Percentiles rank a stretch among this genome's conserved stretches.
phyloP scores from a whole-genome alignment of 2,888 invertebrate genomes.

The Lycaena phlaeas region DNA sequence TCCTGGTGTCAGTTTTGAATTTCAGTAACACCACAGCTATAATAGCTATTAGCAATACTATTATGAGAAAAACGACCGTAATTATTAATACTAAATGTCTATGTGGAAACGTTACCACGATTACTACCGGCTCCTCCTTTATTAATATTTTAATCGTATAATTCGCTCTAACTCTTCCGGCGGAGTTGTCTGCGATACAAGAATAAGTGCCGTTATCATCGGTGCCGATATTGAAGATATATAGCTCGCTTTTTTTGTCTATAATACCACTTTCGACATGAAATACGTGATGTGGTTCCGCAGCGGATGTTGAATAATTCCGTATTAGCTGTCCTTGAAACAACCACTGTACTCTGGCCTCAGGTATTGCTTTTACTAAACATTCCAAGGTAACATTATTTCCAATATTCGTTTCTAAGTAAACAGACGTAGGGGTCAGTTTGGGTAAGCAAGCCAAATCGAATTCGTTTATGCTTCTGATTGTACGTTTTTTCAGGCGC shows the following conservation, averaged over 20 bases:
- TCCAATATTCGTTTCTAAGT: constrained; percentile 84
- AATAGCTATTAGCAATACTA: constrained; percentile 77
- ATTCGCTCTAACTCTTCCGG: constrained; percentile 84
- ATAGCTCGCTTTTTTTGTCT: constrained; percentile 84
- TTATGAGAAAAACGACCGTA: constrained; percentile 76
- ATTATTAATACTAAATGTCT: constrained; percentile 81
- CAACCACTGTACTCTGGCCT: constrained; percentile 87
- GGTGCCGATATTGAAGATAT: constrained; percentile 82
- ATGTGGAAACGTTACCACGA: constrained; percentile 78
- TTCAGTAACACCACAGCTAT: constrained; percentile 77
- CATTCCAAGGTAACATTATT: constrained; percentile 87
- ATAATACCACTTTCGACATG: constrained; percentile 81
- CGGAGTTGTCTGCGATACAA: constrained; percentile 89
- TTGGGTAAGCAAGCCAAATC: constrained; percentile 89
- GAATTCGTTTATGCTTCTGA: constrained; percentile 77
- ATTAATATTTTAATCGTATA: constrained; percentile 84
- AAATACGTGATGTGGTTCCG: constrained; percentile 79
- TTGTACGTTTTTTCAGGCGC: constrained; percentile 76
- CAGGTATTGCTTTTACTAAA: constrained; percentile 85
- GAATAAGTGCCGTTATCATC: constrained; percentile 90
- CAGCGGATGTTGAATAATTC: constrained; percentile 79
- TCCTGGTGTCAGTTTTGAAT: constrained; percentile 62
- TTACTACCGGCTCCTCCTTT: constrained; percentile 80
- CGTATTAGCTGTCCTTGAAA: constrained; percentile 86
- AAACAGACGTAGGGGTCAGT: constrained; percentile 81